phyloP scores from a whole-genome alignment of 2,113 vertebrate species.

The Xiphophorus couchianus region DNA sequence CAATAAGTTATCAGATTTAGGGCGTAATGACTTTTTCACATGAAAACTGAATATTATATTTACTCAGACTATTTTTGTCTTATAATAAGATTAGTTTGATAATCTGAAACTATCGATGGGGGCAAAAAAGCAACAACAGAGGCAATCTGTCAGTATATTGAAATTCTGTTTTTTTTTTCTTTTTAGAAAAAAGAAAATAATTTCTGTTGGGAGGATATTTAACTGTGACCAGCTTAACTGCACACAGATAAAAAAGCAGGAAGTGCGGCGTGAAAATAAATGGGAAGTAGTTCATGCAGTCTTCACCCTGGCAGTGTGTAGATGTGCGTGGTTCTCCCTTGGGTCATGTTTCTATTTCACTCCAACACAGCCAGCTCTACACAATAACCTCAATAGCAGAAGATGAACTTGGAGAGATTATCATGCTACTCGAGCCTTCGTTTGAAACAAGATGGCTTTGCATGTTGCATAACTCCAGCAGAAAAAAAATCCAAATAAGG shows the following conservation, averaged over 20 bases:
- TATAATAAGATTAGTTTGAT: background rate
- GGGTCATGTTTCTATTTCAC: slow-evolving; percentile 55
- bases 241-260: slow-evolving; percentile 44
- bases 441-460: slow-evolving; percentile 27
- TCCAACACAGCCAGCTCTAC: slow-evolving; percentile 24
- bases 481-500: slow-evolving; percentile 25
- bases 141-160: background rate
- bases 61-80: background rate
- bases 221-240: slow-evolving; percentile 7
- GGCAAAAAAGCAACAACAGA: background rate
- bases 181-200: background rate
- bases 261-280: slow-evolving; percentile 52
- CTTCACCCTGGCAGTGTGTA: slow-evolving; percentile 51
- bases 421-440: slow-evolving; percentile 10
- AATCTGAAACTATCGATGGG: background rate
- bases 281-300: slow-evolving; percentile 46
- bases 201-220: background rate
- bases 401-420: slow-evolving; percentile 45
- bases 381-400: slow-evolving; percentile 48
- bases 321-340: slow-evolving; percentile 42
- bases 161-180: background rate
- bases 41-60: background rate
- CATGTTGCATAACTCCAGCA: slow-evolving; percentile 34
- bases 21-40: background rate
- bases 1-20: background rate